These are phyloP conservation scores for Pheosia gnoma DNA, from an alignment of 2,888 invertebrate genomes.

Conservation along the genomic window DNA sequence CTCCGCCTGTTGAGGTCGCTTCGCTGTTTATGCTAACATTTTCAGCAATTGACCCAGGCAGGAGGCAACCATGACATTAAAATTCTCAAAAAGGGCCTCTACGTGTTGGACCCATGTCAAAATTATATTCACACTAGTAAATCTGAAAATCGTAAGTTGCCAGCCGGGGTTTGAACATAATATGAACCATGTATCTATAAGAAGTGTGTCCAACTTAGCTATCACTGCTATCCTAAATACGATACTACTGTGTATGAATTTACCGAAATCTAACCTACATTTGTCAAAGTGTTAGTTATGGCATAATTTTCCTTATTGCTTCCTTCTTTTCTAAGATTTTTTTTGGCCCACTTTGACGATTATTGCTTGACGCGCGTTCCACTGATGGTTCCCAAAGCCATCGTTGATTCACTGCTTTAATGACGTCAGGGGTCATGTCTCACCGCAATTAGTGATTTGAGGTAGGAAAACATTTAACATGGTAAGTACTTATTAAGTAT, in stretches of 20 bases:
- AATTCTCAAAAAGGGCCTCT: too few species aligned
- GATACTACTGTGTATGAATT: not conserved
- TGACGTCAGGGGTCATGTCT: constrained; percentile 23
- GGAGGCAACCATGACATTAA: too few species aligned
- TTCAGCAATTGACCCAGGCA: too few species aligned
- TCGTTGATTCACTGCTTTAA: constrained; percentile 21
- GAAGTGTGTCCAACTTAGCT: too few species aligned
- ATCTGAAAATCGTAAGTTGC: too few species aligned
- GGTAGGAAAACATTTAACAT: not conserved
- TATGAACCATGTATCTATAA: too few species aligned
- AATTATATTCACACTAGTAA: too few species aligned
- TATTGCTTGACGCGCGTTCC: constrained; percentile 18
- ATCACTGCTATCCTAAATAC: too few species aligned
- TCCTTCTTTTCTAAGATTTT: constrained; percentile 9
- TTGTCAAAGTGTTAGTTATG: not conserved
- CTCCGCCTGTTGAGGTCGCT: too few species aligned
- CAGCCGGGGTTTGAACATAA: too few species aligned
- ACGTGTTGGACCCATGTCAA: too few species aligned
- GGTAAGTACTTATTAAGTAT: not conserved
- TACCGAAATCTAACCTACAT: not conserved
- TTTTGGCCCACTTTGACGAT: constrained; percentile 10
- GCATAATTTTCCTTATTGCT: constrained; percentile 16
- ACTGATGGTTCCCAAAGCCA: constrained; percentile 5
- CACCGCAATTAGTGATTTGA: constrained; percentile 8
- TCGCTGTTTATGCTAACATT: too few species aligned